phyloP scores from a whole-genome alignment of 2,888 invertebrate genomes.

The Apoda limacodes region DNA sequence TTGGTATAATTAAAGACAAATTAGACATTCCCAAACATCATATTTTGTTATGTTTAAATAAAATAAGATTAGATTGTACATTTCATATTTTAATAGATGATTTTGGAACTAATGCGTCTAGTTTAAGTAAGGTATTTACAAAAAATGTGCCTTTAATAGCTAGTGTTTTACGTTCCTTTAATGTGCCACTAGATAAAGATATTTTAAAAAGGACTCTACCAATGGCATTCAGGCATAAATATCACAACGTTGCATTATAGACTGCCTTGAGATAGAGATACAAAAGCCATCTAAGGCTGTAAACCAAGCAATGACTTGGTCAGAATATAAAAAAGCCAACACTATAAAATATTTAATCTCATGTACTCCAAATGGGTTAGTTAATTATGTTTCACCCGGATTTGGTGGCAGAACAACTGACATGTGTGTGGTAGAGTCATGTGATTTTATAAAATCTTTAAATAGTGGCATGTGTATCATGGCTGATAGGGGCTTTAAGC shows the following conservation, averaged over 20 bases:
- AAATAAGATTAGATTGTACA: slow-evolving; percentile 12
- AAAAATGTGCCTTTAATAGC: slow-evolving; percentile 20
- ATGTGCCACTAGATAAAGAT: slow-evolving; percentile 16
- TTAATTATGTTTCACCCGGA: slow-evolving; percentile 23
- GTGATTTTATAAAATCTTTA: slow-evolving; percentile 17
- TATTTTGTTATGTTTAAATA: slow-evolving; percentile 12
- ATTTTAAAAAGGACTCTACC: slow-evolving; percentile 18
- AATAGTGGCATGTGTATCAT: slow-evolving; percentile 13
- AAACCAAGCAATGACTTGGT: slow-evolving; percentile 31
- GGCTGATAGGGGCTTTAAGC: slow-evolving; percentile 23
- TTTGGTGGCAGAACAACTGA: slow-evolving; percentile 22
- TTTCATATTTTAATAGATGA: too few relatives aligned
- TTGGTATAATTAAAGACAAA: slow-evolving; percentile 7
- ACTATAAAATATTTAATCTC: slow-evolving; percentile 25
- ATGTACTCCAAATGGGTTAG: slow-evolving; percentile 23
- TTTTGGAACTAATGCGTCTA: slow-evolving; percentile 5
- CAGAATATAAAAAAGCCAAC: slow-evolving; percentile 28
- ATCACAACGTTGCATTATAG: slow-evolving; percentile 29
- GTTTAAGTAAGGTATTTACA: slow-evolving; percentile 11
- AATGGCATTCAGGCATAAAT: slow-evolving; percentile 24
- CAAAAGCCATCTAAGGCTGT: slow-evolving; percentile 31
- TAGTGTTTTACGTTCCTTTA: slow-evolving; percentile 19
- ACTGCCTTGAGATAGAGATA: slow-evolving; percentile 34
- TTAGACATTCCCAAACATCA: slow-evolving; percentile 11
- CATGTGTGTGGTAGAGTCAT: slow-evolving; percentile 16